Evolutionary conservation across 2,113 vertebrate genomes (phyloP).

Genomic region (Myrmecobius fasciatus): DNA sequence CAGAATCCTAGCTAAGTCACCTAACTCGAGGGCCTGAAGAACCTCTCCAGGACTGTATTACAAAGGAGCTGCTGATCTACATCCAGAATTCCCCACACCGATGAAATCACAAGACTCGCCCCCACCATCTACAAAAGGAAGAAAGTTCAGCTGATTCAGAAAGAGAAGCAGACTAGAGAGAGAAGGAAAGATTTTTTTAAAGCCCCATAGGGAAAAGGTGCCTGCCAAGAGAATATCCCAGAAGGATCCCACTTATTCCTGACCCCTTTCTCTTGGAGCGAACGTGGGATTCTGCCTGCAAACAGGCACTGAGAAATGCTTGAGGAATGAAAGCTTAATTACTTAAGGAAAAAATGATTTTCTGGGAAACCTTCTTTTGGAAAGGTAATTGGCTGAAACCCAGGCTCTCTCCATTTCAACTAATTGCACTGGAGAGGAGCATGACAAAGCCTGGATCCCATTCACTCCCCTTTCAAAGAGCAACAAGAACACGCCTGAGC

Average conservation of each 20-base stretch:
- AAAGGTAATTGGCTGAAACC: slow-evolving; percentile 69
- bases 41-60: background rate
- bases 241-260: background rate
- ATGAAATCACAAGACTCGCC: background rate
- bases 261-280: background rate
- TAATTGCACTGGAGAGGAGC: slow-evolving; percentile 53
- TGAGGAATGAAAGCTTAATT: slow-evolving; percentile 67
- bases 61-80: background rate
- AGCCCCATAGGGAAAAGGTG: background rate
- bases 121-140: background rate
- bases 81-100: background rate
- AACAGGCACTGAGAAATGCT: slow-evolving; percentile 48
- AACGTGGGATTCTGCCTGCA: background rate
- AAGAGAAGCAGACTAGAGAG: slow-evolving; percentile 57
- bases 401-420: slow-evolving; percentile 69
- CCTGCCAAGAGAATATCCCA: background rate
- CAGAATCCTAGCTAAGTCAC: background rate
- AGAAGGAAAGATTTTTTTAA: slow-evolving; percentile 52
- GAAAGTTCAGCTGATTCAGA: slow-evolving; percentile 44
- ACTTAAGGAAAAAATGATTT: slow-evolving; percentile 68
- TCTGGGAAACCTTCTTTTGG: slow-evolving; percentile 68
- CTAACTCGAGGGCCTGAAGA: background rate
- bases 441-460: slow-evolving; percentile 72
- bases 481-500: slow-evolving; percentile 65
- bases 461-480: slow-evolving; percentile 68